Evolutionary conservation across 1,140 invertebrate genomes (phyloP), one percentile per base, ranked within the genome.

Genomic region (Centruroides sculpturatus): DNA sequence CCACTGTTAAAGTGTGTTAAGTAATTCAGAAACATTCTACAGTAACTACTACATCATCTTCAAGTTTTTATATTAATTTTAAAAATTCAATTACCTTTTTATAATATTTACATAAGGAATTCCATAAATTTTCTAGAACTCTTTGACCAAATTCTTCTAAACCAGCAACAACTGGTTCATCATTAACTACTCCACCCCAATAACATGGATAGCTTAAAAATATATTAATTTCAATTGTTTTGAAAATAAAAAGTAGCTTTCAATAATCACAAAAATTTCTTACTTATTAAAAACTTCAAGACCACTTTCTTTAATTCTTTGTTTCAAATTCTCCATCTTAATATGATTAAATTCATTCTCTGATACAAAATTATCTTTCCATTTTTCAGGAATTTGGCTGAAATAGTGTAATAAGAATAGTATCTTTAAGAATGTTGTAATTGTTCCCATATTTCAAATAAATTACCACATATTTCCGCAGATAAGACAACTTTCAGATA

Each of bases 71-170:
- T 36, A 11, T 23, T 49, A 13, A 47, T 50, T 13, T 12, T 23
- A 1, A 62, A 35, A 23, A 35, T 59, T 12, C 12, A 23, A 23
- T 52, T 61, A 61, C 60, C 11, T 64, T 34, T 51, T 64, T 57
- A 55, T 64, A 48, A 57, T 55, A 57, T 51, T 59, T 48, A 41
- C 69, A 59, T 12, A 77, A 66, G 5, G 72, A 72, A 66, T 70
- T 71, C 71, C 72, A 74, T 41, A 77, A 61, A 60, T 73, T 71
- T 57, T 73, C 72, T 13, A 76, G 65, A 6, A 75, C 71, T 57
- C 70, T 60, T 35, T 69, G 56, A 9, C 72, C 76, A 70, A 78
- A 77, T 23, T 67, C 54, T 47, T 76, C 72, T n/a, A 77, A 68
- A 35, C 70, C 71, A 9, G 67, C 63, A 9, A 73, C 69, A 52